Evolutionary conservation across 2,797 vertebrate genomes (phyloP).

Genomic region (Tamandua tetradactyla): DNA sequence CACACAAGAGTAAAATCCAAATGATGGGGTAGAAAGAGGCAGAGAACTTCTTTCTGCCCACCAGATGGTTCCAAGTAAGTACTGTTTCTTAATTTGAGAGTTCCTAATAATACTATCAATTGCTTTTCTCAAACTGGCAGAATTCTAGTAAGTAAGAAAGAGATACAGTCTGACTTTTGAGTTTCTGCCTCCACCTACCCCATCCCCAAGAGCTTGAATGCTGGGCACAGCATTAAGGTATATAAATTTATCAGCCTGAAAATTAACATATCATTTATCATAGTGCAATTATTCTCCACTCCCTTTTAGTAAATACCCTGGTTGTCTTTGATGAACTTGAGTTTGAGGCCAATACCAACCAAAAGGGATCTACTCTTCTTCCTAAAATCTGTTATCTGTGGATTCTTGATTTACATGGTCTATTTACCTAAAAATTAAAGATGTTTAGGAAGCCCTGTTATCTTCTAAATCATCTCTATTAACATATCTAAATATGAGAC

Average conservation of each 20-base stretch:
- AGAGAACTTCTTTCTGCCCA: not conserved
- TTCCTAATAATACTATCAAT: not conserved
- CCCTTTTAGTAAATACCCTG: not conserved
- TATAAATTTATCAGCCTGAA: not conserved
- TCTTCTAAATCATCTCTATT: not conserved
- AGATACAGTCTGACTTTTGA: not conserved
- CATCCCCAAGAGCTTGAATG: not conserved
- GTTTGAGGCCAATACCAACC: not conserved
- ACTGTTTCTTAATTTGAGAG: not conserved
- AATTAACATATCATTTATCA: not conserved
- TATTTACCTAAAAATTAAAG: conserved; percentile 22
- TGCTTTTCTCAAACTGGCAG: not conserved
- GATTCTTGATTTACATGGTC: not conserved
- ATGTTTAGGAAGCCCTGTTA: not conserved
- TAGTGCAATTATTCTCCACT: not conserved
- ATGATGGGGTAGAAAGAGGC: not conserved
- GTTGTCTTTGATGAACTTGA: conserved; percentile 17
- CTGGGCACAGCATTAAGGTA: not conserved
- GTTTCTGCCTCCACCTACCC: not conserved
- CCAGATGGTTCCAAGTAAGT: not conserved
- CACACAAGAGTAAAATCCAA: not conserved
- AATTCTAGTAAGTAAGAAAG: not conserved
- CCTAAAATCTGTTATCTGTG: not conserved
- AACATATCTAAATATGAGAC: not conserved
- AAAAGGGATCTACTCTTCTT: not conserved